phyloP scores from a whole-genome alignment of 1,140 invertebrate genomes.

The Bathynomus jamesi region DNA sequence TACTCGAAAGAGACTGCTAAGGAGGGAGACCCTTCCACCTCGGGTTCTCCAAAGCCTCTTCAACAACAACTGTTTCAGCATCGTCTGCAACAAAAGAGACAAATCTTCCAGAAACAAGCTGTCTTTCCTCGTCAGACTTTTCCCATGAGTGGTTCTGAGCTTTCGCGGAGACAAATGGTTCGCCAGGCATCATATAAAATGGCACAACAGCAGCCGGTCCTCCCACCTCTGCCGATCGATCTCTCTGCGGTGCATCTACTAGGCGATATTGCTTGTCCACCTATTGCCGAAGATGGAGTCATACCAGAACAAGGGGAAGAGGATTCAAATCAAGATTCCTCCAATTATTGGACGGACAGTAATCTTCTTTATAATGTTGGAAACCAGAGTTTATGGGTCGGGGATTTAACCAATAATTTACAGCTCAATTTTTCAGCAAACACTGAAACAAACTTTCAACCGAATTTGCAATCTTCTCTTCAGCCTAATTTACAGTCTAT shows the following conservation, averaged over 20 bases:
- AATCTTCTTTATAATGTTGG: not conserved
- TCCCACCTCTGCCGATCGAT: conserved; percentile 48
- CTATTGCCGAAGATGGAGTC: conserved; percentile 37
- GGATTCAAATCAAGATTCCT: conserved; percentile 5
- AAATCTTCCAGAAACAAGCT: conserved; percentile 69
- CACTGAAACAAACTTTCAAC: not conserved
- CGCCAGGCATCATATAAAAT: conserved; percentile 69
- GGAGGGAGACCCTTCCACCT: conserved; percentile 14
- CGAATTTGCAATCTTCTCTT: not conserved
- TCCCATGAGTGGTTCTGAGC: conserved; percentile 42
- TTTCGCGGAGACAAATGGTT: conserved; percentile 60
- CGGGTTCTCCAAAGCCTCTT: conserved; percentile 47
- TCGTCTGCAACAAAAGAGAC: conserved; percentile 67
- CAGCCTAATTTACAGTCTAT: not conserved
- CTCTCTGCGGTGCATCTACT: conserved; percentile 41
- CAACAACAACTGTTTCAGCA: conserved; percentile 69
- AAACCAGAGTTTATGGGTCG: not conserved
- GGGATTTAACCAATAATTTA: not conserved
- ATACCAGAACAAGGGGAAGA: conserved; percentile 15
- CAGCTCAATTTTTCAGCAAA: not conserved
- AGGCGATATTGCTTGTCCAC: conserved; percentile 34
- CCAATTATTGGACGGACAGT: not conserved
- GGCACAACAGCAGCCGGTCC: conserved; percentile 58
- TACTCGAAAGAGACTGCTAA: conserved; percentile 16
- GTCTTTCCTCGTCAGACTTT: conserved; percentile 49